Conservation (phyloP, 2,797 vertebrate species). For the Pachyuromys duprasi region DNA sequence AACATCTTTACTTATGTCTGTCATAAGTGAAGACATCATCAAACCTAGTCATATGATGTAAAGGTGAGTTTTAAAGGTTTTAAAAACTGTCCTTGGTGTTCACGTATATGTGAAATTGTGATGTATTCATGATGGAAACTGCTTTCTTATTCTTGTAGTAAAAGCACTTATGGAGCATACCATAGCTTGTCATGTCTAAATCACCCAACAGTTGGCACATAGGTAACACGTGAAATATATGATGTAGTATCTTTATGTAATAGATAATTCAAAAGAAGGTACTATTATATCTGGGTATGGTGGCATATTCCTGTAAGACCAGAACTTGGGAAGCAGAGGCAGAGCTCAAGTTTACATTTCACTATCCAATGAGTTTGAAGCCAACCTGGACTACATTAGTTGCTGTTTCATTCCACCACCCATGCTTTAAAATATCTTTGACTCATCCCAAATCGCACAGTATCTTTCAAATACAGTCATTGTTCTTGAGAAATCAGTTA, state of each 20-base stretch:
- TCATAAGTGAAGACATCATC: neutral
- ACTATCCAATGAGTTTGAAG: neutral
- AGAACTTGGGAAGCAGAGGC: neutral
- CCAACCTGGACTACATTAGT: neutral
- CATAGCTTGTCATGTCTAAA: neutral
- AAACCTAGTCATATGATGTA: neutral
- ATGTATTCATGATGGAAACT: neutral
- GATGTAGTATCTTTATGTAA: neutral
- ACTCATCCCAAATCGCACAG: neutral
- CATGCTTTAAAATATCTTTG: neutral
- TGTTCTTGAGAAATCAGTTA: neutral
- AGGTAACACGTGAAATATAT: neutral
- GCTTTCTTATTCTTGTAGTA: neutral
- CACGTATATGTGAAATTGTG: neutral
- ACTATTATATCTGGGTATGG: neutral
- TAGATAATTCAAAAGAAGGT: neutral
- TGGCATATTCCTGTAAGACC: neutral
- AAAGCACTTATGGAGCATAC: neutral
- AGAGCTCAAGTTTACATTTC: neutral
- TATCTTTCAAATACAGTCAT: neutral
- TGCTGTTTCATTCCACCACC: neutral
- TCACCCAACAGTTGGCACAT: rapidly evolving
- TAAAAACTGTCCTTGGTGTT: neutral
- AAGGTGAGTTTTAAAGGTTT: neutral
- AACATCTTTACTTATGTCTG: neutral